Conservation (phyloP, 2,113 vertebrate species). For the Corvus cornix region DNA sequence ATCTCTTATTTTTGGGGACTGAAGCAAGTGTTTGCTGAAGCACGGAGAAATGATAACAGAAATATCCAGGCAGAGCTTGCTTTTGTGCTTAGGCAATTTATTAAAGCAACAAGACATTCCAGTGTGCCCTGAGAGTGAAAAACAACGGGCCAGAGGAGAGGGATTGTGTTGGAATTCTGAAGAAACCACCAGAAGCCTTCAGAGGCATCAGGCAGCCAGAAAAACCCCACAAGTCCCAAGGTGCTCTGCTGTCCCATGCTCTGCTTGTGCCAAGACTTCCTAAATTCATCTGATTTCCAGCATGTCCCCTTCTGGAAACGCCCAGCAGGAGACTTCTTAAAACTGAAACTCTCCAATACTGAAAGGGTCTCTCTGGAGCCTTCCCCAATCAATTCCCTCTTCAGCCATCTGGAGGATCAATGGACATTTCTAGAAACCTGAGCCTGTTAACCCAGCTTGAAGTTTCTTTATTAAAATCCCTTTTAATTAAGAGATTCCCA, state of each 20-base stretch:
- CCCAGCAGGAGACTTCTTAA: not conserved
- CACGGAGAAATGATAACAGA: not conserved
- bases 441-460: not conserved
- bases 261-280: not conserved
- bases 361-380: fast-evolving
- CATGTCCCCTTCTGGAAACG: not conserved
- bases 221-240: not conserved
- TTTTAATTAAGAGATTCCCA: not conserved
- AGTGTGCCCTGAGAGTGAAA: not conserved
- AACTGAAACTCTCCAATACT: not conserved
- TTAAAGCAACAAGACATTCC: constrained; percentile 9
- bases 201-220: not conserved
- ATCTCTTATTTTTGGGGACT: not conserved
- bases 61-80: not conserved
- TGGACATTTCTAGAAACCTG: not conserved
- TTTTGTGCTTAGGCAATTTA: not conserved
- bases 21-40: constrained; percentile 18
- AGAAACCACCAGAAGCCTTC: not conserved
- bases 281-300: not conserved
- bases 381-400: not conserved
- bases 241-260: not conserved
- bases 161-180: not conserved
- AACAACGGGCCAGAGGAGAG: not conserved
- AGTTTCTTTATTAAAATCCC: not conserved
- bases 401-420: not conserved